A percentile compares a stretch with the other conserved stretches of the same genome.
Conservation (phyloP, 1,140 invertebrate species). For the Trichoplusia ni region DNA sequence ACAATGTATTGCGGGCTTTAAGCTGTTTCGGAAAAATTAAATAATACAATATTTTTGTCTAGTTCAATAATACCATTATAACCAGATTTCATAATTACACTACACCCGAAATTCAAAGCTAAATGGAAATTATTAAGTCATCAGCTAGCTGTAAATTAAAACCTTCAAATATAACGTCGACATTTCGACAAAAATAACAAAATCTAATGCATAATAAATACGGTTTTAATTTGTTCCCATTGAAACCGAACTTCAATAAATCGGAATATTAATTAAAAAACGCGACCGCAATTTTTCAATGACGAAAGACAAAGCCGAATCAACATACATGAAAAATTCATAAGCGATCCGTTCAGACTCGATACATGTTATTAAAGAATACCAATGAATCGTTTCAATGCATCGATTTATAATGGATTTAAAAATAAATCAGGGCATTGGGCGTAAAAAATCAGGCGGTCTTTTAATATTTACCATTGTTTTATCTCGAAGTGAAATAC, state of each 20-base stretch:
- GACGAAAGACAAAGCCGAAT: slow-evolving; percentile 9
- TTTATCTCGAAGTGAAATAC: slow-evolving; percentile 46
- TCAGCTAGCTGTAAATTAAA: too few species aligned
- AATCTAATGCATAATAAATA: too few species aligned
- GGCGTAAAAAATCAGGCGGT: slow-evolving; percentile 44
- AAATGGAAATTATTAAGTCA: too few species aligned
- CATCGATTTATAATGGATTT: slow-evolving; percentile 16
- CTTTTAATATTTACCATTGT: slow-evolving; percentile 53
- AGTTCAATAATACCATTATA: too few species aligned
- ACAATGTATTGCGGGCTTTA: too few species aligned
- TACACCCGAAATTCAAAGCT: too few species aligned
- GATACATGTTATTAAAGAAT: slow-evolving; percentile 25
- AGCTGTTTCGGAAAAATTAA: too few species aligned
- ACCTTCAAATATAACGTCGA: too few species aligned
- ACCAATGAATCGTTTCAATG: slow-evolving; percentile 1
- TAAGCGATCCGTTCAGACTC: slow-evolving; percentile 10
- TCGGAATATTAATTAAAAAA: not conserved
- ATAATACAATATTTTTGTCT: too few species aligned
- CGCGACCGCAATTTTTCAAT: slow-evolving; percentile 1
- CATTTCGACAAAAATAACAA: too few species aligned
- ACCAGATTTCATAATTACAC: too few species aligned
- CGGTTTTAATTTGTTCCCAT: too few species aligned
- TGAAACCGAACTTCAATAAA: not conserved
- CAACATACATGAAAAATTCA: slow-evolving; percentile 25
- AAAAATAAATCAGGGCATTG: slow-evolving; percentile 46